phyloP scores from a whole-genome alignment of 2,888 invertebrate genomes.

The Lasioglossum lativentre region DNA sequence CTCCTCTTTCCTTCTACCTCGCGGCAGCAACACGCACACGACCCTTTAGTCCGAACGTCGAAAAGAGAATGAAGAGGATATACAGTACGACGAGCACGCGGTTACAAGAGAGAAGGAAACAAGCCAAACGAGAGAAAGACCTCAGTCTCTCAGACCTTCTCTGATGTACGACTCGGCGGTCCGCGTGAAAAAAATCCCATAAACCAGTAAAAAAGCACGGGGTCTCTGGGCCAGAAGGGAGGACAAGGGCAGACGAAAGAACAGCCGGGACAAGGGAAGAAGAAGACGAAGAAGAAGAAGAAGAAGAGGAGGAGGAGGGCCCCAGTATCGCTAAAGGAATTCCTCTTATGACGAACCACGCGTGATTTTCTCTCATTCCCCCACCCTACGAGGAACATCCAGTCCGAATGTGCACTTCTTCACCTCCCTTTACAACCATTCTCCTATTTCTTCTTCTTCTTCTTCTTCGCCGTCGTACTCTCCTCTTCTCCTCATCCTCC shows the following conservation, averaged over 20 bases:
- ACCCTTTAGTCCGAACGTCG: slow-evolving; percentile 53
- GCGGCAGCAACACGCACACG: slow-evolving; percentile 51
- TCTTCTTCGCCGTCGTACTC: slow-evolving; percentile 12
- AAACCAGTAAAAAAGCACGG: slow-evolving; percentile 84
- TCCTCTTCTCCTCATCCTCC: slow-evolving; percentile 43
- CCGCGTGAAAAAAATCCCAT: slow-evolving; percentile 84
- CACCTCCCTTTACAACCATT: slow-evolving; percentile 59
- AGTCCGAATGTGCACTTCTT: slow-evolving; percentile 69
- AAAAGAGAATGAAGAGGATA: slow-evolving; percentile 2
- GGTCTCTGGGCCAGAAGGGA: slow-evolving; percentile 75
- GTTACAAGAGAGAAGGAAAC: slow-evolving; percentile 47
- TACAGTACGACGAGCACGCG: slow-evolving; percentile 19
- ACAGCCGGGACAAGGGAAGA: slow-evolving; percentile 49
- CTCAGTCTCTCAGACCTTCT: slow-evolving; percentile 74
- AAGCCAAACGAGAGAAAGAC: slow-evolving; percentile 61
- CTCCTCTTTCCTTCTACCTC: slow-evolving; percentile 59
- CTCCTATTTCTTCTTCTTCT: slow-evolving; percentile 36
- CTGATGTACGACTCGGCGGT: slow-evolving; percentile 83
- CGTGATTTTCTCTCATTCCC: slow-evolving; percentile 81
- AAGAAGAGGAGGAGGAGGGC: slow-evolving; percentile 52
- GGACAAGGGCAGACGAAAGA: slow-evolving; percentile 55
- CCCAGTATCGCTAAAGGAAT: slow-evolving; percentile 82
- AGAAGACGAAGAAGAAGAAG: slow-evolving; percentile 48
- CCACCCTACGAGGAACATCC: slow-evolving; percentile 46
- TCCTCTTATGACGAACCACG: slow-evolving; percentile 84